These are phyloP conservation scores for Petaurus breviceps DNA, from an alignment of 2,113 vertebrate species.

Conservation along the genomic window DNA sequence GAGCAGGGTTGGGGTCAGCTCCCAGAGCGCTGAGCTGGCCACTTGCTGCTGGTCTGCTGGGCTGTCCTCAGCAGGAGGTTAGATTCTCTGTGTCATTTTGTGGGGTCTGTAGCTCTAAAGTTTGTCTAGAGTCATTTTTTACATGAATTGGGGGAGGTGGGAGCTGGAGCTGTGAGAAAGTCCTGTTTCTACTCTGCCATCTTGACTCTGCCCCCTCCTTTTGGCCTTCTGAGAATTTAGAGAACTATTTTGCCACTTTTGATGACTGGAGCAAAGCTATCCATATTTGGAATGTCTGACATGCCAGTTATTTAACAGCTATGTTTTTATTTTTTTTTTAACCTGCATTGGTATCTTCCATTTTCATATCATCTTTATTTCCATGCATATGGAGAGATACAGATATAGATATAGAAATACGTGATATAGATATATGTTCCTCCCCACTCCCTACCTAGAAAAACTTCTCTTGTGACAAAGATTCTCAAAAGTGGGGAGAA, in stretches of 20 bases:
- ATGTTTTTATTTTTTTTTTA: background rate
- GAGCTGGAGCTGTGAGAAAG: too few species aligned
- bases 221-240: constrained; percentile 3
- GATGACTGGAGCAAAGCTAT: background rate
- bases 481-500: background rate
- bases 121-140: too few species aligned
- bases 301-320: background rate
- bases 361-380: background rate
- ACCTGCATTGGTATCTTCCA: background rate
- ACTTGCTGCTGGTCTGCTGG: too few species aligned
- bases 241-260: background rate
- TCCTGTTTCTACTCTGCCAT: too few species aligned
- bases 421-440: background rate
- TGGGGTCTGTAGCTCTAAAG: too few species aligned
- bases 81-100: too few species aligned
- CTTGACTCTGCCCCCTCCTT: too few species aligned
- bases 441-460: background rate
- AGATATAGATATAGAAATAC: background rate
- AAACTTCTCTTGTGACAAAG: background rate
- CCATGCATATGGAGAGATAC: background rate
- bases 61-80: too few species aligned
- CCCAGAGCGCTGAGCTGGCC: too few species aligned
- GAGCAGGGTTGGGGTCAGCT: too few species aligned
- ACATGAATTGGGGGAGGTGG: too few species aligned
- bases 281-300: background rate